Conservation (phyloP, 2,113 vertebrate genomes). For the Serinus canaria region DNA sequence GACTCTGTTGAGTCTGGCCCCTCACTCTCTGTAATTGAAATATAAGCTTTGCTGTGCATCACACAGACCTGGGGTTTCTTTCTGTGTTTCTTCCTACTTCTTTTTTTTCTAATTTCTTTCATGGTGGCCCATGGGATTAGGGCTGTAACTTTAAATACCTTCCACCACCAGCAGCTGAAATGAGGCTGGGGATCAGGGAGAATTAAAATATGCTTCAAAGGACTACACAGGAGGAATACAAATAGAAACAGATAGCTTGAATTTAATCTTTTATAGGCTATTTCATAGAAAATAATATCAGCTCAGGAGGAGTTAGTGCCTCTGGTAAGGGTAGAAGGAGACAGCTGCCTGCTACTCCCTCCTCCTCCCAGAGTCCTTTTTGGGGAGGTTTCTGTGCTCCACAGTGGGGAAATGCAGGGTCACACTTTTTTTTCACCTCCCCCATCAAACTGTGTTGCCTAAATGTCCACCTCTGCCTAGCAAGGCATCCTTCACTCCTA, state of each 20-base stretch:
- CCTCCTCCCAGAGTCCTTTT: neutral
- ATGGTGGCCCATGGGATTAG: neutral
- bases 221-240: constrained; percentile 11
- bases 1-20: constrained; percentile 33
- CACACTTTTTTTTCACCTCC: neutral
- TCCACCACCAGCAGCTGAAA: constrained; percentile 17
- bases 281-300: neutral
- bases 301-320: neutral
- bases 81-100: neutral
- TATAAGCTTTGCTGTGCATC: neutral
- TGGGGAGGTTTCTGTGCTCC: neutral
- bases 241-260: constrained; percentile 3
- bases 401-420: neutral
- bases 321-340: neutral
- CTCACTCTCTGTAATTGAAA: neutral
- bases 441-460: neutral
- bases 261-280: constrained; percentile 6
- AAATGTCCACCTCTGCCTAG: neutral
- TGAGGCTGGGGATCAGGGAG: constrained; percentile 21
- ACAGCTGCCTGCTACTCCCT: neutral
- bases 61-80: neutral
- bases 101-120: constrained; percentile 2
- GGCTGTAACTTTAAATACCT: constrained; percentile 47
- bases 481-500: neutral
- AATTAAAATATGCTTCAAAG: constrained; percentile 42